Percentiles rank a stretch among this genome's conserved stretches.
Evolutionary conservation across 2,888 invertebrate genomes (phyloP).

Genomic region (Drosophila aldrichi): DNA sequence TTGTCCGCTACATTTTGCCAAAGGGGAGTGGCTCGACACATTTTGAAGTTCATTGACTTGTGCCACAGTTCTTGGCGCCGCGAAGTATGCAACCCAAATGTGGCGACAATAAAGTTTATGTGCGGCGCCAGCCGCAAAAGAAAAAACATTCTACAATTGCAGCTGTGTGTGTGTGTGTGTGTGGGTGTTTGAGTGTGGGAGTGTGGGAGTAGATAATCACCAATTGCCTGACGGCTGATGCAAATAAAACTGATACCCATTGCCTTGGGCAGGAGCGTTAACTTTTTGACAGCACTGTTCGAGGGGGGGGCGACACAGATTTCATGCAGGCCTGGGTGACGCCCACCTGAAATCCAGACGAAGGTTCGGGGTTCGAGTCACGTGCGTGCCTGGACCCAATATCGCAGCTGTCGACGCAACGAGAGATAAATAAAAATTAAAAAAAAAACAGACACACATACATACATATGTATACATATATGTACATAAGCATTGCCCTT

Average conservation of each 20-base stretch:
- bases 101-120: slow-evolving; percentile 82
- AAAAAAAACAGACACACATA: background rate
- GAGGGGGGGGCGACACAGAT: slow-evolving; percentile 49
- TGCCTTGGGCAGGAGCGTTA: slow-evolving; percentile 27
- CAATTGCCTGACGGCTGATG: slow-evolving; percentile 9
- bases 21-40: slow-evolving; percentile 51
- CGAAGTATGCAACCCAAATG: slow-evolving; percentile 78
- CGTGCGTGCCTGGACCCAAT: slow-evolving; percentile 71
- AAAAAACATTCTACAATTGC: slow-evolving; percentile 17
- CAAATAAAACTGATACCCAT: slow-evolving; percentile 25
- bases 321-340: slow-evolving; percentile 35
- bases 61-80: slow-evolving; percentile 68
- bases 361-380: slow-evolving; percentile 34
- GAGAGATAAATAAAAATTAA: slow-evolving; percentile 35
- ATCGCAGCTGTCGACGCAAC: slow-evolving; percentile 41
- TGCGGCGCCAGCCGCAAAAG: slow-evolving; percentile 59
- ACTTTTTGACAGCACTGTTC: slow-evolving; percentile 24
- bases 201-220: slow-evolving; percentile 37
- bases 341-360: slow-evolving; percentile 32
- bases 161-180: slow-evolving; percentile 21
- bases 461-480: slow-evolving; percentile 35
- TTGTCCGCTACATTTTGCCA: slow-evolving; percentile 28
- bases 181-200: slow-evolving; percentile 26
- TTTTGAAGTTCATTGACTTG: slow-evolving; percentile 78
- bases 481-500: slow-evolving; percentile 52